These are phyloP conservation scores for Zelleria hepariella DNA, from an alignment of 2,888 invertebrate species.

Conservation along the genomic window DNA sequence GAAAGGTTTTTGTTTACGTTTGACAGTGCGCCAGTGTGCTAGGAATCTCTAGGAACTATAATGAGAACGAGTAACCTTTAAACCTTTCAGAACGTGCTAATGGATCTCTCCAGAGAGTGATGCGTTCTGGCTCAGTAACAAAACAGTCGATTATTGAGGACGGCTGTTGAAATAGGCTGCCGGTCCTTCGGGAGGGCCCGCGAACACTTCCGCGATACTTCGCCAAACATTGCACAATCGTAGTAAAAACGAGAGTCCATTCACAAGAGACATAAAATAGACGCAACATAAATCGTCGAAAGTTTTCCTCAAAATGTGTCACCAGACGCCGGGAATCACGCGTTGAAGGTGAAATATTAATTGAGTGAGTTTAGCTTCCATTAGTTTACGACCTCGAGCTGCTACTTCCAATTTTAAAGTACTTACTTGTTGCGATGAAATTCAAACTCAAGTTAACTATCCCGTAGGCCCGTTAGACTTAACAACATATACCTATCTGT, in stretches of 20 bases:
- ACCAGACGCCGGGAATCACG: neutral
- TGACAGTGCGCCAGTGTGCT: too few species aligned
- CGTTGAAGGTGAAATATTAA: neutral
- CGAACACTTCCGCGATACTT: neutral
- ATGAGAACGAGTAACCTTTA: neutral
- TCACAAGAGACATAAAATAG: neutral
- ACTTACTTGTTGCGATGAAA: too few species aligned
- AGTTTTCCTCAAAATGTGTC: neutral
- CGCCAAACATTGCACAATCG: neutral
- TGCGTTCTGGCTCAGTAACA: neutral
- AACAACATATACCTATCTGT: too few species aligned
- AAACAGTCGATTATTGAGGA: neutral
- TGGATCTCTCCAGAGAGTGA: neutral
- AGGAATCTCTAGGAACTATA: neutral
- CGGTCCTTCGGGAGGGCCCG: neutral
- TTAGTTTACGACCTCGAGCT: neutral
- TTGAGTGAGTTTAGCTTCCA: neutral
- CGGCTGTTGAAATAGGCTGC: neutral
- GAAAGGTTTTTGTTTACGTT: too few species aligned
- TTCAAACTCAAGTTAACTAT: too few species aligned
- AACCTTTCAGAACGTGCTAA: neutral
- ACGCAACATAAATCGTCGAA: neutral
- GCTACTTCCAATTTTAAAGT: neutral
- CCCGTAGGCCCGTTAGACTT: too few species aligned
- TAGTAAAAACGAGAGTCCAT: neutral